Base-by-base conservation (phyloP, 2,113 vertebrate species). In the Suncus etruscus region DNA sequence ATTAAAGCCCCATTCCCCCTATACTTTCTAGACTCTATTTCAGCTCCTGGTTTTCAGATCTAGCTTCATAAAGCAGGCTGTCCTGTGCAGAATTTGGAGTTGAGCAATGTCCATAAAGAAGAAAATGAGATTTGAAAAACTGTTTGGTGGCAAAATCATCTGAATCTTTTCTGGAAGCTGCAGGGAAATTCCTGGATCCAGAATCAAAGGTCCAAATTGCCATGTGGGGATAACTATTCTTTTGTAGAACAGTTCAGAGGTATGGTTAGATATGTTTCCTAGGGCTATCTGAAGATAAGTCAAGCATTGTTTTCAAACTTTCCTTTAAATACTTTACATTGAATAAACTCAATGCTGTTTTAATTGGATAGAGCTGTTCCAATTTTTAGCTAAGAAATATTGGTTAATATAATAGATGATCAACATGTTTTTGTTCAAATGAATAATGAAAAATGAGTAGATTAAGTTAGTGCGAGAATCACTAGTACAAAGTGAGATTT, bases 331-430 rank as follows among this genome's bases (percentile, higher is more conserved):
- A 82, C 72, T 69, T 82, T 78, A 54, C 7, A 48, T 89, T 82
- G 76, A 82, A 80, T 85, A 61, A 91, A 82, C 25, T 76, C 50
- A 16, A 16, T 72, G 54, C 25, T 72, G n/a, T 45, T 86, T 95
- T 61, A 82, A 91, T 86, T 86, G 85, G 75, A 45, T 81, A 68
- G 3, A 68, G 58, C 47, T 48, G 72, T 95, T 76, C 16, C 9
- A 24, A 50, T 65, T 47, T 45, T 45, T n/a, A 70, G 61, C 48
- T 90, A 90, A 65, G 73, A 87, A 87, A 83, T 83, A 8, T 39
- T 88, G 88, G 72, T 25, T 27, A 86, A 54, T n/a, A 69, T 1
- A 83, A 82, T 18, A 65, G 70, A 31, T 32, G 48, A n/a, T 76
- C 22, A 15, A 72, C 27, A 85, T 22, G 29, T 66, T 84, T 76